Evolutionary conservation across 53 echinoderm and acorn worm genomes (phyloP).

Genomic region (Crossaster papposus): DNA sequence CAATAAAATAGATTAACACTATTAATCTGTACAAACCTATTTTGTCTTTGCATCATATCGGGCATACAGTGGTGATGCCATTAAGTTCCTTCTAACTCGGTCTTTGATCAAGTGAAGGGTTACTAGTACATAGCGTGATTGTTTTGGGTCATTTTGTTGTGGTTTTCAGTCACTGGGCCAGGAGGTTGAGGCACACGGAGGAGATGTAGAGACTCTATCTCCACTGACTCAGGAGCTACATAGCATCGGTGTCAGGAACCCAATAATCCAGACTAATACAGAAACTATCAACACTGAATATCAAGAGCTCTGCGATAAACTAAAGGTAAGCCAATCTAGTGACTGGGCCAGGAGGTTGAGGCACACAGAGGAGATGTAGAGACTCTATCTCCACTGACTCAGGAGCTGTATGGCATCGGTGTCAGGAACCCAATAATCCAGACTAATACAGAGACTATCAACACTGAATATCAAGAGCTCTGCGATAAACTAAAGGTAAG

Average conservation of each 20-base stretch:
- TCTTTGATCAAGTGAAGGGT: too few species aligned
- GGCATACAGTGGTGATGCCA: too few species aligned
- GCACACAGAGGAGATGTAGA: slow-evolving; percentile 17
- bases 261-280: slow-evolving; percentile 17
- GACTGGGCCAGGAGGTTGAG: slow-evolving; percentile 7
- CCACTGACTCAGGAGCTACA: slow-evolving; percentile 13
- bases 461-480: slow-evolving; percentile 36
- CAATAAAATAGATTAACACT: too few species aligned
- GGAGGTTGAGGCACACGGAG: slow-evolving; percentile 14
- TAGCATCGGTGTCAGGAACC: slow-evolving; percentile 12
- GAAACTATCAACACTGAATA: slow-evolving; percentile 25
- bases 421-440: slow-evolving; percentile 26
- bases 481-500: slow-evolving; percentile 1
- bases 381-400: slow-evolving; percentile 6
- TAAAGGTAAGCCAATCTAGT: slow-evolving; percentile 1
- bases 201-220: slow-evolving; percentile 11
- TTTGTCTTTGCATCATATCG: too few species aligned
- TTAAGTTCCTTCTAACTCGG: too few species aligned
- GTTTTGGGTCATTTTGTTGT: not conserved
- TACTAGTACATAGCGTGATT: too few species aligned
- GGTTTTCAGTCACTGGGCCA: slow-evolving; percentile 8
- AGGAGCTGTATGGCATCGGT: slow-evolving; percentile 3
- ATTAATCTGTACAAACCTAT: too few species aligned
- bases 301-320: slow-evolving; percentile 21
- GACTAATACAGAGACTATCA: slow-evolving; percentile 9